Evolutionary conservation across 2,888 invertebrate genomes (phyloP), one percentile per base, ranked within the genome.

Genomic region (Hypercompe scribonia): DNA sequence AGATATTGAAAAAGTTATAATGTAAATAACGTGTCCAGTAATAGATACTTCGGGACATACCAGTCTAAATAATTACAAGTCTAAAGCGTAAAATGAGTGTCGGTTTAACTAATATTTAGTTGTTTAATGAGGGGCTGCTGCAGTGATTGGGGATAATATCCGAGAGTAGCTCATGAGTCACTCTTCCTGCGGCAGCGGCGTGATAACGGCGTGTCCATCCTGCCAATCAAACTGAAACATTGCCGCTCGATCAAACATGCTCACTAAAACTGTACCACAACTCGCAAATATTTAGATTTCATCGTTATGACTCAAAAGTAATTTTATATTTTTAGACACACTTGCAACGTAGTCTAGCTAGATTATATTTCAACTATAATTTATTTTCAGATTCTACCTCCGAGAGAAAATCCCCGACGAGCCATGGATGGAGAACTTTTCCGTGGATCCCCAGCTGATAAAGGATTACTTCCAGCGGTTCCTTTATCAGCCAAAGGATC

Each of bases 391-490:
- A 94, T 99, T 99, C 96, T 99, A 98, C 92, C 96, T 99, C 84
- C 96, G 99, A 79, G 98, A 98, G 90, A 98, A 98, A 93, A 97
- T 98, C 86, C 97, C 97, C 80, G 98, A 98, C 91, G 97, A 97
- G 86, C 97, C 97, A 83, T 98, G 98, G 98, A 97, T 98, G 88
- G 98, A 98, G 91, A 97, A 97, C 89, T 98, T 98, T 92, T 97
- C 98, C 33, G 97, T 98, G 96, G 98, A 98, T 91, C 98, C 98
- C 68, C 99, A 99, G 95, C 96, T 98, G 79, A 98, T 99, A 90
- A 97, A 99, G 89, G 98, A 99, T 91, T 98, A 98, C 93, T 99
- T 98, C 93, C 97, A 98, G 91, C 96, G 98, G 84, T 98, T 99
- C 93, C 96, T 99, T 50, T 98, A 98, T 89, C 99, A 99, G 93